These are phyloP conservation scores for Plecotus auritus DNA, from an alignment of 2,113 vertebrate genomes.

Conservation along the genomic window DNA sequence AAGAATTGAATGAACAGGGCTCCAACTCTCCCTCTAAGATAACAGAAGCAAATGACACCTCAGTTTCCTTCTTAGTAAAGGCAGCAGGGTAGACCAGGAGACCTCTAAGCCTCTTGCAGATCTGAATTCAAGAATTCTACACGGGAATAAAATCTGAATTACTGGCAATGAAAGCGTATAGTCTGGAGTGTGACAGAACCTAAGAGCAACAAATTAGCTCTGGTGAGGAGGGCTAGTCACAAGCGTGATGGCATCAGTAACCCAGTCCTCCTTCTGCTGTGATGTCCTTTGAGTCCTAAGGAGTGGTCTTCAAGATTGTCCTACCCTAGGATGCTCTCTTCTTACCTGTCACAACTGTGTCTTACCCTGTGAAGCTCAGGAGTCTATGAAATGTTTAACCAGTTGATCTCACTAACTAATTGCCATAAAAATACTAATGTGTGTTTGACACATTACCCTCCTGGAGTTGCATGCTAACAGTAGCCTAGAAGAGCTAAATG, in stretches of 20 bases:
- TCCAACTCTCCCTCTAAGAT: background rate
- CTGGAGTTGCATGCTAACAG: background rate
- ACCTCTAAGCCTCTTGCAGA: background rate
- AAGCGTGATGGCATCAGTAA: background rate
- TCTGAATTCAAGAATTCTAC: slow-evolving; percentile 2
- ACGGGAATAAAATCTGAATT: background rate
- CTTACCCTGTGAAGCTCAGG: background rate
- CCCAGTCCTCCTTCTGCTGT: accelerated
- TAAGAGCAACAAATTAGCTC: background rate
- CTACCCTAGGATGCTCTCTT: background rate
- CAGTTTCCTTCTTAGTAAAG: background rate
- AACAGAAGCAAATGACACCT: background rate
- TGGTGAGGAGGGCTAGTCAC: no score
- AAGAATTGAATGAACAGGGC: background rate
- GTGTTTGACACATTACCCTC: background rate
- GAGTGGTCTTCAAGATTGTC: background rate
- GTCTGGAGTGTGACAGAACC: background rate
- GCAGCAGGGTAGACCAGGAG: background rate
- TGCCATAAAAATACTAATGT: background rate
- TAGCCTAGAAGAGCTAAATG: background rate
- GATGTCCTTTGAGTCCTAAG: background rate
- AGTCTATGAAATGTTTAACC: background rate
- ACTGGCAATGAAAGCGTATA: background rate
- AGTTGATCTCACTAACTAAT: slow-evolving; percentile 4
- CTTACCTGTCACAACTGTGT: background rate